A percentile compares a stretch with the other conserved stretches of the same genome.
Conservation (phyloP, 2,113 vertebrate genomes). For the Passer montanus region DNA sequence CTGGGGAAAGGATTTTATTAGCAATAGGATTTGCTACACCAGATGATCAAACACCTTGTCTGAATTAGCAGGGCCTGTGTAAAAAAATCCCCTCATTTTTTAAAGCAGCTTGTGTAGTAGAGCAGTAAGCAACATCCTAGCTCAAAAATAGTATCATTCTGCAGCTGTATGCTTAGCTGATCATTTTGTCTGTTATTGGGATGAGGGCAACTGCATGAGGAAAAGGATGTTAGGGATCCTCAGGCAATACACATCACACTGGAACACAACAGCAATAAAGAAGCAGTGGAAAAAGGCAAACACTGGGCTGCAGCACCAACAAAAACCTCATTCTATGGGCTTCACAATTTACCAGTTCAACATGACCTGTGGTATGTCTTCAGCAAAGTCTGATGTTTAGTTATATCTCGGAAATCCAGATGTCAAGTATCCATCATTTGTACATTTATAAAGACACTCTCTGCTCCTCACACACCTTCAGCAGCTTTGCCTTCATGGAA, state of each 20-base stretch:
- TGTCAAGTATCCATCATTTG: too few species aligned
- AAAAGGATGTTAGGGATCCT: not conserved
- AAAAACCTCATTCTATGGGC: not conserved
- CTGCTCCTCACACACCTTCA: conserved; percentile 81
- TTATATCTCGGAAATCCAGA: not conserved
- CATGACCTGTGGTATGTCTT: not conserved
- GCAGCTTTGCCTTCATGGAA: conserved; percentile 92
- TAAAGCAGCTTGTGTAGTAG: not conserved
- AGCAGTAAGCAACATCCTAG: not conserved
- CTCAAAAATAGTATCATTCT: not conserved
- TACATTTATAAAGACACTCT: not conserved
- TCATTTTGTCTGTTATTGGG: not conserved
- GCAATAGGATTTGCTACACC: not conserved
- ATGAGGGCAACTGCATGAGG: not conserved
- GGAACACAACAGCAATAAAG: not conserved
- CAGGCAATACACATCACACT: not conserved
- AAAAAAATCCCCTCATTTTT: not conserved
- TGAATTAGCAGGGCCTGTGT: not conserved
- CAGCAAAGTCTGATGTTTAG: not conserved
- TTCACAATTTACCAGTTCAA: not conserved
- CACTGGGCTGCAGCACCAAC: not conserved
- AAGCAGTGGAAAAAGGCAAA: not conserved
- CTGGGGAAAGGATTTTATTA: not conserved
- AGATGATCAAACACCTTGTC: not conserved
- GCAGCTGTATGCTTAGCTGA: not conserved